phyloP scores from a whole-genome alignment of 2,888 invertebrate species.

The Pantelozetes paolii region DNA sequence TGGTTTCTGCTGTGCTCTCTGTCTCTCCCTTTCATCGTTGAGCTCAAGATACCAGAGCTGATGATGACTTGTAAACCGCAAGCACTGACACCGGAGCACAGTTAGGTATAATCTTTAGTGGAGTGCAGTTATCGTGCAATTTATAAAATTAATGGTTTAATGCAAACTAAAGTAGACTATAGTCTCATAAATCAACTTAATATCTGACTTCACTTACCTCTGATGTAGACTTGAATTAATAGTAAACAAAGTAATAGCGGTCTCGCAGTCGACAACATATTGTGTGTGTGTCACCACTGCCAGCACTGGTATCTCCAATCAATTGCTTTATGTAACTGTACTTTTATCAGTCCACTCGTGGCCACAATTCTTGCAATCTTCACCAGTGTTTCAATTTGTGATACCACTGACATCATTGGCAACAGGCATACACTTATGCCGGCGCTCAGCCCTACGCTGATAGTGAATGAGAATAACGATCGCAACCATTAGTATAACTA shows the following conservation, averaged over 20 bases:
- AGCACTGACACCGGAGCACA: neutral
- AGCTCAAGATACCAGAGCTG: neutral
- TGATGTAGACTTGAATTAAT: neutral
- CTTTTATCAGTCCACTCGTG: neutral
- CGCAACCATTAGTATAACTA: neutral
- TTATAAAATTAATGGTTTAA: constrained; percentile 32
- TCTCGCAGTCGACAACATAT: neutral
- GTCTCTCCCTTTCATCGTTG: neutral
- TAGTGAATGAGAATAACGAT: neutral
- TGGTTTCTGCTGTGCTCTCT: neutral
- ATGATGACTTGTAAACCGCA: constrained; percentile 10
- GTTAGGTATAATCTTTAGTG: neutral
- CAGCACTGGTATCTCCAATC: neutral
- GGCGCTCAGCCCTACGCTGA: too few species aligned
- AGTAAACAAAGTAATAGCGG: neutral
- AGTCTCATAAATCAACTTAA: constrained; percentile 29
- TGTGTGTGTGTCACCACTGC: constrained; percentile 5
- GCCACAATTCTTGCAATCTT: neutral
- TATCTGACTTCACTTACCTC: constrained; percentile 28
- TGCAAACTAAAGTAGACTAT: constrained; percentile 10
- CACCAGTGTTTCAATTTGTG: neutral
- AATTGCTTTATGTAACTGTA: neutral
- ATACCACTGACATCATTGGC: constrained; percentile 5
- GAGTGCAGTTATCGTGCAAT: constrained; percentile 1
- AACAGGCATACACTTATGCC: neutral